These are phyloP conservation scores for Mycalesis mineus DNA, from an alignment of 2,888 invertebrate species.

Conservation along the genomic window DNA sequence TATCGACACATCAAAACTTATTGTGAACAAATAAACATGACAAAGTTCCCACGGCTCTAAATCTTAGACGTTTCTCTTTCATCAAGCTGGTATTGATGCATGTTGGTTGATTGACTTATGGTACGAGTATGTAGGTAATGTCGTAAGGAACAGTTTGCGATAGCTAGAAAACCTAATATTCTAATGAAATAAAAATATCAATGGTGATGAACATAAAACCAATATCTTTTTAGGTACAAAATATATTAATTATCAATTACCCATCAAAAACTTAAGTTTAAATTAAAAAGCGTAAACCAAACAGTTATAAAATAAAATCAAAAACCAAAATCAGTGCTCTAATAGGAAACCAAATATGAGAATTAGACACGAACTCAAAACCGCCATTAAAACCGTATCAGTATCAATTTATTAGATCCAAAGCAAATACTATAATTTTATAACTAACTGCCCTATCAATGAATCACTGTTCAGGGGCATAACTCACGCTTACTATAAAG, in stretches of 20 bases:
- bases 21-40: not conserved
- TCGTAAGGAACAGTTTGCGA: too few relatives aligned
- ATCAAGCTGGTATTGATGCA: not conserved
- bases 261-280: too few relatives aligned
- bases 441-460: slow-evolving; percentile 47
- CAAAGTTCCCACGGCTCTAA: not conserved
- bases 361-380: slow-evolving; percentile 17
- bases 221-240: too few relatives aligned
- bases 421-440: slow-evolving; percentile 40
- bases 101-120: too few relatives aligned
- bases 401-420: slow-evolving; percentile 27
- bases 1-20: not conserved
- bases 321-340: not conserved
- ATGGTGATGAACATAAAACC: too few relatives aligned
- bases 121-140: too few relatives aligned
- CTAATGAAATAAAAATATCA: too few relatives aligned
- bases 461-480: slow-evolving; percentile 52
- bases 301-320: not conserved
- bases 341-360: slow-evolving; percentile 8
- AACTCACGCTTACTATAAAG: slow-evolving; percentile 64
- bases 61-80: not conserved
- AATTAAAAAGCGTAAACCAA: not conserved
- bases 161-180: too few relatives aligned
- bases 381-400: slow-evolving; percentile 21
- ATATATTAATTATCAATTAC: too few relatives aligned